These are phyloP conservation scores for Chunga burmeisteri DNA, from an alignment of 2,113 vertebrate species.

Conservation along the genomic window DNA sequence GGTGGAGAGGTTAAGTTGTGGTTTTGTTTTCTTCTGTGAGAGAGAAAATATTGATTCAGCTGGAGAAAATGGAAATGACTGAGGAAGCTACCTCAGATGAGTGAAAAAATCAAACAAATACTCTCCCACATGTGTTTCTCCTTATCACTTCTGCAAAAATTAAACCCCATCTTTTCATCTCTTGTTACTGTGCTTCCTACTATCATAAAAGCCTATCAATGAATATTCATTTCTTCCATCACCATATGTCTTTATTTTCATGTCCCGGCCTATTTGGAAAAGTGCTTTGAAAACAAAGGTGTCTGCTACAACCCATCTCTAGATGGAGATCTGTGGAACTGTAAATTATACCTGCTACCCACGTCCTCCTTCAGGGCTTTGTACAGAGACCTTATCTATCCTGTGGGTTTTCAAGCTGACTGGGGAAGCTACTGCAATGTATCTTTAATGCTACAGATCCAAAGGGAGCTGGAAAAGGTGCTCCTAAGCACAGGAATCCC, in stretches of 20 bases:
- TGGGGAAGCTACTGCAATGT: neutral
- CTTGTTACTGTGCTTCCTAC: neutral
- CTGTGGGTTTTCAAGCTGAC: neutral
- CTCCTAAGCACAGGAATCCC: neutral
- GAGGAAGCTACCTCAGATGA: slow-evolving; percentile 5
- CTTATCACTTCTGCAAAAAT: slow-evolving; percentile 26
- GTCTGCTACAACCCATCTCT: neutral
- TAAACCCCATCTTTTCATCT: neutral
- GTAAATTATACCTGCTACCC: neutral
- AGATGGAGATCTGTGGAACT: neutral
- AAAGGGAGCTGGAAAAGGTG: neutral
- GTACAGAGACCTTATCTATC: neutral
- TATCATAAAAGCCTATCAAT: neutral
- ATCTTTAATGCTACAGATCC: neutral
- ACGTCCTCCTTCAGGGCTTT: neutral
- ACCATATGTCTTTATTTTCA: slow-evolving; percentile 5
- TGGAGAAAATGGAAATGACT: slow-evolving; percentile 34
- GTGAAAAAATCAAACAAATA: slow-evolving; percentile 5
- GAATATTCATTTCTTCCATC: slow-evolving; percentile 37
- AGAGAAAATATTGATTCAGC: slow-evolving; percentile 59
- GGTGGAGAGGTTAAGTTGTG: slow-evolving; percentile 30
- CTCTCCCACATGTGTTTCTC: neutral
- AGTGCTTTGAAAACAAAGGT: slow-evolving; percentile 16
- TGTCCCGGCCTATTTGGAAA: neutral
- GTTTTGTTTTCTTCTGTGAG: slow-evolving; percentile 54